Evolutionary conservation across 1,140 invertebrate species (phyloP), one percentile per base, ranked within the genome.

Genomic region (Polypedilum vanderplanki): DNA sequence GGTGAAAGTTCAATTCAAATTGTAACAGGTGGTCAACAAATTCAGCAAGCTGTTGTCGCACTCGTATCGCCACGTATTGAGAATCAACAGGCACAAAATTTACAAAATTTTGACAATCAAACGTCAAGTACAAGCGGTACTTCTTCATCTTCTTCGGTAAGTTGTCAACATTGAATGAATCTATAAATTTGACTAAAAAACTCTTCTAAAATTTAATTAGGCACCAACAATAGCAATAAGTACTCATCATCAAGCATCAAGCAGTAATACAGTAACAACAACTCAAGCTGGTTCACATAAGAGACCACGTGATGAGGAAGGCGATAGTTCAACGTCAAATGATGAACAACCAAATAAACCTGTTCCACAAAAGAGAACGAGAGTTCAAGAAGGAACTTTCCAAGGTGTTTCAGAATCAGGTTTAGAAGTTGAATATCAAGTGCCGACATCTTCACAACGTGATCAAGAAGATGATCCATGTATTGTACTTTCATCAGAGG

Each of bases 391-490:
- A 18, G 79, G 80, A 0, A 79, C 80, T 77, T 79, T 82, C 75
- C 75, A 77, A 76, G 83, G 85, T 70, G 83, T 85, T 74, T 85
- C 82, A 40, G 86, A 87, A 75, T 85, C 84, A 22, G 84, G 84
- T 33, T 84, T 88, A 73, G 89, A 91, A 78, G 88, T 89, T 5
- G 90, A 91, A 78, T 89, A 89, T 78, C 87, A 93, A 84, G 91
- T 93, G 65, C 91, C 92, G 2, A 93, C 92, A 0, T 93, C 91
- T 3, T 92, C 91, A 22, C 91, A 92, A 79, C 86, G 91, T 40
- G 91, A 93, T 80, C 91, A 92, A 78, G 90, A 92, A 77, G 90
- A 92, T 81, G 91, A 93, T 77, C 89, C 92, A 33, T 89, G 93
- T 17, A 89, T 91, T 17, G 90, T 91, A 22, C 88, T 90, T 33